Evolutionary conservation across 1,140 invertebrate species (phyloP).

Genomic region (Drosophila melanogaster): Release_6_plus_ISO1_MT NC_004354.4:4857001-4857500

Average conservation of each 20-base stretch:
- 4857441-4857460: not conserved
- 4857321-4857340: too few species aligned
- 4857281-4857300: not conserved
- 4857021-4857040: slow-evolving; percentile 67
- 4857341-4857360: too few species aligned
- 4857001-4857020: not conserved
- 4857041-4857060: slow-evolving; percentile 55
- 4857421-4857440: too few species aligned
- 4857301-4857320: too few species aligned
- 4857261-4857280: slow-evolving; percentile 9
- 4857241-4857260: slow-evolving; percentile 1
- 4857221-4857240: slow-evolving; percentile 10
- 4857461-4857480: not conserved
- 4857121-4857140: slow-evolving; percentile 63
- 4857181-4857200: not conserved
- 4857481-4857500: not conserved
- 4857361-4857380: too few species aligned
- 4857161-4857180: too few species aligned
- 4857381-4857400: too few species aligned
- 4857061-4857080: slow-evolving; percentile 39
- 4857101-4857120: slow-evolving; percentile 42
- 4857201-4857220: slow-evolving; percentile 4
- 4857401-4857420: not conserved
- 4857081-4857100: slow-evolving; percentile 58
- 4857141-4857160: slow-evolving; percentile 11